Evolutionary conservation across 2,113 vertebrate genomes (phyloP).

Genomic region (Phodopus roborovskii): DNA sequence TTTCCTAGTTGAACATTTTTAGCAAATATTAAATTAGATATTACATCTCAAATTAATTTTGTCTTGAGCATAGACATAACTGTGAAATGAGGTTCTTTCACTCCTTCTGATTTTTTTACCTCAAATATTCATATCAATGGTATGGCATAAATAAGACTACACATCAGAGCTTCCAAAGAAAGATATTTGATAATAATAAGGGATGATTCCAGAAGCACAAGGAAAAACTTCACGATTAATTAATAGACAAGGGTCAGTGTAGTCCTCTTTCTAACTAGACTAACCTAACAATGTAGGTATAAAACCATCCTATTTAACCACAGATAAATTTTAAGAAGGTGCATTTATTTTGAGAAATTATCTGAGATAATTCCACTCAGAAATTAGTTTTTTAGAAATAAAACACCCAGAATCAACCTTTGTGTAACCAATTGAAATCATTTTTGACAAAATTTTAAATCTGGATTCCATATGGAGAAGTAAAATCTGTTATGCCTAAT

Average conservation of each 20-base stretch:
- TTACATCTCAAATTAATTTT: constrained; percentile 45
- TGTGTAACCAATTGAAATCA: constrained; percentile 25
- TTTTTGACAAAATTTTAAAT: background rate
- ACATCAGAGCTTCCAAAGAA: constrained; percentile 47
- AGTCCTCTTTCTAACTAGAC: constrained; percentile 79
- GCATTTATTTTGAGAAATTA: constrained; percentile 58
- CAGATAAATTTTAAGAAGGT: constrained; percentile 64
- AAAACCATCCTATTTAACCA: constrained; percentile 56
- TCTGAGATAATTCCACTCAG: constrained; percentile 59
- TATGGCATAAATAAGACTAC: constrained; percentile 5
- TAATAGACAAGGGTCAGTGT: constrained; percentile 76
- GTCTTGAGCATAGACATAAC: background rate
- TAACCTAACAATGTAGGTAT: constrained; percentile 44
- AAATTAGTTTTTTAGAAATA: constrained; percentile 46
- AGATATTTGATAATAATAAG: constrained; percentile 28
- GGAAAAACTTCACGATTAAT: constrained; percentile 74
- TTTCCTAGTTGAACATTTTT: constrained; percentile 29
- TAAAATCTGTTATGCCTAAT: constrained; percentile 23
- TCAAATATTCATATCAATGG: constrained; percentile 7
- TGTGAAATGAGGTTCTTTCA: constrained; percentile 41
- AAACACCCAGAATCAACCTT: background rate
- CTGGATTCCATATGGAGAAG: constrained; percentile 43
- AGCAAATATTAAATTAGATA: background rate
- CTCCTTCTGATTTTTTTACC: constrained; percentile 31
- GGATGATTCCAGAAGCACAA: constrained; percentile 65